Percentiles rank a stretch among this genome's conserved stretches.
phyloP scores from a whole-genome alignment of 53 echinoderm and acorn worm genomes.

The Echinarachnius parma region DNA sequence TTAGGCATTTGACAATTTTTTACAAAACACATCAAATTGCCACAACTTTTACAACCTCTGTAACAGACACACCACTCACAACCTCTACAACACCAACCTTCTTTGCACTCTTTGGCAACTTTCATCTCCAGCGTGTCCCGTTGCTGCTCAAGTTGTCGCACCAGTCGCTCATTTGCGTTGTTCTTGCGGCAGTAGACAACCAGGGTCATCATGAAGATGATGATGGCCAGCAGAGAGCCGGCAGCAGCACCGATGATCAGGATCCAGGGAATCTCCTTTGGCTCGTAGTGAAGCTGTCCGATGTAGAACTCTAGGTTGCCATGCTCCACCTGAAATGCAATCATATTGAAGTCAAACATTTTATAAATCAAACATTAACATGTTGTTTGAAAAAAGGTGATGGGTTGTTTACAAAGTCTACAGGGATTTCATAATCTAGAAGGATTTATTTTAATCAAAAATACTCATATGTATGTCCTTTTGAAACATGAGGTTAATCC shows the following conservation, averaged over 20 bases:
- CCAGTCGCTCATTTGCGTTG: slow-evolving; percentile 63
- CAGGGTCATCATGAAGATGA: slow-evolving; percentile 64
- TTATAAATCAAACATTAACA: too few species aligned
- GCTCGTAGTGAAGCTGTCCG: slow-evolving; percentile 63
- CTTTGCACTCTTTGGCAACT: slow-evolving; percentile 97
- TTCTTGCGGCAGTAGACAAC: slow-evolving; percentile 66
- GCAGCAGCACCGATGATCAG: slow-evolving; percentile 64
- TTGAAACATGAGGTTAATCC: too few species aligned
- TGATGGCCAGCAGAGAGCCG: slow-evolving; percentile 45
- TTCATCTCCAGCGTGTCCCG: slow-evolving; percentile 86
- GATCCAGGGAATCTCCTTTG: slow-evolving; percentile 53
- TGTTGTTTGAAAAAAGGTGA: too few species aligned
- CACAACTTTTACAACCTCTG: too few species aligned
- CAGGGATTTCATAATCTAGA: too few species aligned
- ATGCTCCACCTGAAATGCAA: slow-evolving; percentile 85
- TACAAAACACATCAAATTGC: too few species aligned
- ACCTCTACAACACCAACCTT: slow-evolving; percentile 79
- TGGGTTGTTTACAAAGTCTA: too few species aligned
- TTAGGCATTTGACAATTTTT: too few species aligned
- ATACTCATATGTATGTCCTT: too few species aligned
- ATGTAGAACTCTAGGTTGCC: slow-evolving; percentile 69
- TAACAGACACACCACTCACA: too few species aligned
- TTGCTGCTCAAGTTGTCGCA: slow-evolving; percentile 75
- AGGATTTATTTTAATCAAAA: too few species aligned
- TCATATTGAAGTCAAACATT: too few species aligned